A percentile compares a stretch with the other conserved stretches of the same genome.
These are phyloP conservation scores for Bettongia penicillata DNA, from an alignment of 2,113 vertebrate species.

Conservation along the genomic window DNA sequence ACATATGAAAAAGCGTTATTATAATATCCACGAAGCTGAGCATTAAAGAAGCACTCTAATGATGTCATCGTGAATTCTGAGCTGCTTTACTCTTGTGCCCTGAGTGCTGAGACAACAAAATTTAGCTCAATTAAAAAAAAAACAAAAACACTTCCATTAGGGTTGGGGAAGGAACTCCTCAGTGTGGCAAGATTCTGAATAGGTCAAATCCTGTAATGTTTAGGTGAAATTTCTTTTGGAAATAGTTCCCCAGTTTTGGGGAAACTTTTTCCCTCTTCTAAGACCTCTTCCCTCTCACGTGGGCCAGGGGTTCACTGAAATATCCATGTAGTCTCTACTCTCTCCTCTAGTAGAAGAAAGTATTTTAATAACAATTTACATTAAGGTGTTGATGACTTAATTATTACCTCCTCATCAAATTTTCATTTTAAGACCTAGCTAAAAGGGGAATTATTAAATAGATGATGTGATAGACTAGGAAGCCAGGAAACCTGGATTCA, in stretches of 20 bases:
- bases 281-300: neutral
- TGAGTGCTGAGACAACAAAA: neutral
- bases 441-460: neutral
- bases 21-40: neutral
- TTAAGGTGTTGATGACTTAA: neutral
- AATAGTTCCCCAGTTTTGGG: neutral
- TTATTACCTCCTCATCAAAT: neutral
- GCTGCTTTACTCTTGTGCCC: neutral
- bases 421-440: neutral
- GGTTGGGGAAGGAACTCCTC: neutral
- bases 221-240: neutral
- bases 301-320: neutral
- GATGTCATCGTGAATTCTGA: slow-evolving; percentile 8
- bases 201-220: neutral
- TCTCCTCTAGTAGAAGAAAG: neutral
- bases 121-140: neutral
- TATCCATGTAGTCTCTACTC: neutral
- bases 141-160: neutral
- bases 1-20: neutral
- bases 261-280: neutral
- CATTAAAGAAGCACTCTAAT: neutral
- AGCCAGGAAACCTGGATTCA: neutral
- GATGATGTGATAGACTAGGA: neutral
- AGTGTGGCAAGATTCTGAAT: neutral
- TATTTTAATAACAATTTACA: neutral